These are phyloP conservation scores for Trachemys scripta DNA, from an alignment of 2,113 vertebrate species.

Conservation along the genomic window DNA sequence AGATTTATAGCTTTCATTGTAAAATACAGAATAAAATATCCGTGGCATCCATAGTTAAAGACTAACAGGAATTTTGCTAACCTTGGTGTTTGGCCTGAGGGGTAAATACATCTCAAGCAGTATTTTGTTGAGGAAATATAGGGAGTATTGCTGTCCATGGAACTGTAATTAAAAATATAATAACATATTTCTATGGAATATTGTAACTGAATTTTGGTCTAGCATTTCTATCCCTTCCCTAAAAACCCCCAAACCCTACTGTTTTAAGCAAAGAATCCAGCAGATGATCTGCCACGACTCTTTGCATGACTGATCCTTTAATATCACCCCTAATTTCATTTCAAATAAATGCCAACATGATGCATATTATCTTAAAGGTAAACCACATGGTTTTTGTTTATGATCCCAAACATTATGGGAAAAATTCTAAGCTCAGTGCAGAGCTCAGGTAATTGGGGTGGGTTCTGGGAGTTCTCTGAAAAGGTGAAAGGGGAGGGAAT, in stretches of 20 bases:
- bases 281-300: constrained; percentile 11
- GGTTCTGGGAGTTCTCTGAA: not conserved
- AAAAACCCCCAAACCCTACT: not conserved
- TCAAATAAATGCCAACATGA: not conserved
- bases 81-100: not conserved
- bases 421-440: not conserved
- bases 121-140: constrained; percentile 31
- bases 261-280: not conserved
- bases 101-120: not conserved
- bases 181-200: constrained; percentile 44
- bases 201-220: not conserved
- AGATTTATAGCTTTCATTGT: constrained; percentile 8
- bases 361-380: constrained; percentile 8
- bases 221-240: not conserved
- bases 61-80: constrained; percentile 1
- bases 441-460: not conserved
- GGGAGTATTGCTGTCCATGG: not conserved
- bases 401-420: not conserved
- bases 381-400: not conserved
- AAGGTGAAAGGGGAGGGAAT: not conserved
- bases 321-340: constrained; percentile 3
- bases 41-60: not conserved
- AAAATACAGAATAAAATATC: not conserved
- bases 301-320: not conserved
- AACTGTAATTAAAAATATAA: constrained; percentile 64